These are phyloP conservation scores for Prolemur simus DNA, from an alignment of 2,113 vertebrate genomes.

Conservation along the genomic window DNA sequence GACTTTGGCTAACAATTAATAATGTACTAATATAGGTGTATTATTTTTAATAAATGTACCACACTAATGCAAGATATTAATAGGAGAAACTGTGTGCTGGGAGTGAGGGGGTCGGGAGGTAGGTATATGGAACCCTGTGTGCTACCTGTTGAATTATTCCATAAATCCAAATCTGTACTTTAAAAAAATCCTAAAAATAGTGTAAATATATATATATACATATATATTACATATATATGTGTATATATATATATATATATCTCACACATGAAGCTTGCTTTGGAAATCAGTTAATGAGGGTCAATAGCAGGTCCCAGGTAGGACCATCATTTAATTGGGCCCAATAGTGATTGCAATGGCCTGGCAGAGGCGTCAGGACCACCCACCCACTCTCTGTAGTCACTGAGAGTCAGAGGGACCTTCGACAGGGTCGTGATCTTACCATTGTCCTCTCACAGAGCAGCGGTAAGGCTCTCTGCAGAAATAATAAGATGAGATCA, in stretches of 20 bases:
- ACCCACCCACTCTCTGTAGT: background rate
- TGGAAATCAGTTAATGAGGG: background rate
- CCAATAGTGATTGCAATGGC: background rate
- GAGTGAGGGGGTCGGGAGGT: background rate
- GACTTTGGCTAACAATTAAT: background rate
- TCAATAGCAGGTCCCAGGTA: background rate
- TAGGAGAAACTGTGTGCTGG: background rate
- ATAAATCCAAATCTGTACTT: background rate
- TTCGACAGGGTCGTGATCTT: background rate
- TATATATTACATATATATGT: too few relatives aligned
- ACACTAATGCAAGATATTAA: background rate
- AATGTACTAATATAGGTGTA: background rate
- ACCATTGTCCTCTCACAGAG: background rate
- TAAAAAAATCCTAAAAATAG: background rate
- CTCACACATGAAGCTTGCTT: background rate
- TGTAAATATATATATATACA: background rate
- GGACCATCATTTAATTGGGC: background rate
- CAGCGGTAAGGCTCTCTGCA: background rate
- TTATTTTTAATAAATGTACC: background rate
- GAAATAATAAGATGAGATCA: background rate
- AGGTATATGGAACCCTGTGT: background rate
- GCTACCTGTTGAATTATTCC: background rate
- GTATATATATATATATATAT: background rate
- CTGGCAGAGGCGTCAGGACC: background rate
- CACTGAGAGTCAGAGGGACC: background rate